Evolutionary conservation across 2,113 vertebrate genomes (phyloP), one percentile per base, ranked within the genome.

Genomic region (Anseranas semipalmata): DNA sequence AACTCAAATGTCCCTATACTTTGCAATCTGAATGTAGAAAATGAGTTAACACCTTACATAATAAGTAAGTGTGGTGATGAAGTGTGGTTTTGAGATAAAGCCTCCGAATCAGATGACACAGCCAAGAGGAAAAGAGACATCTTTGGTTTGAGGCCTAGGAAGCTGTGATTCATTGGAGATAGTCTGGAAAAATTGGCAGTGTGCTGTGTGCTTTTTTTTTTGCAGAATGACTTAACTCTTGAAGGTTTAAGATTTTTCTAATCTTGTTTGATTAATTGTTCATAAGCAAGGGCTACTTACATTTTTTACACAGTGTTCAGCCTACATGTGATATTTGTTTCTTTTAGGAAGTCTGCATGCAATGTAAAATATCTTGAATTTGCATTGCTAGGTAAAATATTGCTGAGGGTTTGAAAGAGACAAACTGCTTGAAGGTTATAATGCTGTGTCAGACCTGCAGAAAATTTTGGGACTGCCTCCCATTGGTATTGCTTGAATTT

Each of bases 121-220:
- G 72, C 76, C 59, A 60, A 81, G 52, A 71, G 52, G 63, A 89
- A 77, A 52, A 65, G 84, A 74, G n/a, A 39, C 72, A 80, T 65
- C 52, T n/a, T 81, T 62, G 39, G 59, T 73, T 24, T 63, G 87
- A 84, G 72, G n/a, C 30, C 72, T 75, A 71, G 80, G 68, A 30
- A 92, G 79, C 72, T 43, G 30, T 86, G 88, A 95, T 85, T 95
- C 65, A 65, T n/a, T 72, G 21, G 77, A 83, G 67, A 77, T 62
- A 67, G 65, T 53, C 53, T 87, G 58, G 66, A 78, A 75, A 30
- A 89, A 75, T 1, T 95, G 89, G 67, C 81, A 73, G 62, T 17
- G 41, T 91, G 81, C 62, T 76, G 1, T 55, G 20, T 15, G 8
- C 15, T 28, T 85, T 67, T 46, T 89, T 58, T 80, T 21, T 25